phyloP scores from a whole-genome alignment of 2,888 invertebrate genomes.

The Polylopha cassiicola region DNA sequence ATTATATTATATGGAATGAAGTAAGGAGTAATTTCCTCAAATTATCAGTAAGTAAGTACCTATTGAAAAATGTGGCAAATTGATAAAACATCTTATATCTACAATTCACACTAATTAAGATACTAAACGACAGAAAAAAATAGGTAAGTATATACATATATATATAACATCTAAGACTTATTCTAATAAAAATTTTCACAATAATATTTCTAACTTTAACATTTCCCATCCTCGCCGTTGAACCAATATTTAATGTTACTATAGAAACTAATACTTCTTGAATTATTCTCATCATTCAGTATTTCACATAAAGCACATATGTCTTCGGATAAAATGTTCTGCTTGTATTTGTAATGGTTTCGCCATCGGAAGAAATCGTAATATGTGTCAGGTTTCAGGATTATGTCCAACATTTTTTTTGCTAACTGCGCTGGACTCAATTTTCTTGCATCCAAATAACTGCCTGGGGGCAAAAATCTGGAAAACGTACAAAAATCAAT shows the following conservation, averaged over 20 bases:
- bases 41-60: too few species aligned
- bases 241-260: background rate
- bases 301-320: background rate
- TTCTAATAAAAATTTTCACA: too few species aligned
- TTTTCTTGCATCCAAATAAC: conserved; percentile 26
- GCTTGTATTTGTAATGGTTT: conserved; percentile 20
- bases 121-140: too few species aligned
- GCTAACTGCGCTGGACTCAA: conserved; percentile 23
- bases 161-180: too few species aligned
- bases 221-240: background rate
- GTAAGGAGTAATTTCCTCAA: too few species aligned
- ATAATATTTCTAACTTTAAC: too few species aligned
- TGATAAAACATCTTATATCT: too few species aligned
- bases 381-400: conserved; percentile 21
- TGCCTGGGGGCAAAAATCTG: conserved; percentile 1
- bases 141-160: too few species aligned
- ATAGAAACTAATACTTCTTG: background rate
- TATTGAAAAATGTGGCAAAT: too few species aligned
- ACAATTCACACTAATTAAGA: too few species aligned
- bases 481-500: too few species aligned
- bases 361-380: conserved; percentile 27
- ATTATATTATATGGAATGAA: too few species aligned
- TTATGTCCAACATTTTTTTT: conserved; percentile 21
- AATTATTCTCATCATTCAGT: background rate
- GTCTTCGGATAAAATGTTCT: background rate